phyloP scores from a whole-genome alignment of 2,113 vertebrate genomes.

The Pelodiscus sinensis region DNA sequence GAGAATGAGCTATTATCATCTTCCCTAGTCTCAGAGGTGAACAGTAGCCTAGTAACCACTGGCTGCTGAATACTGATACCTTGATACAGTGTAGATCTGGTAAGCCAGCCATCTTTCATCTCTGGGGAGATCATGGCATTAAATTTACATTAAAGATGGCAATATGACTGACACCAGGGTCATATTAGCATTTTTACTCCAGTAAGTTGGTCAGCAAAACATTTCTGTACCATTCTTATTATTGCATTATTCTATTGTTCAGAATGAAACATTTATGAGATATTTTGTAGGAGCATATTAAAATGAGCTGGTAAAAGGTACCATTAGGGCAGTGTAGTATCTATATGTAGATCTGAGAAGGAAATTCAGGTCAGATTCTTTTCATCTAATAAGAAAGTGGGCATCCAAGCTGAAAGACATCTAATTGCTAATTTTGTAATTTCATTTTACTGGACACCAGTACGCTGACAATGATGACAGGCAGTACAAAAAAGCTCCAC shows the following conservation, averaged over 20 bases:
- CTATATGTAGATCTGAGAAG: constrained; percentile 37
- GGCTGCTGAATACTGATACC: constrained; percentile 45
- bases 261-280: constrained; percentile 71
- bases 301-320: constrained; percentile 45
- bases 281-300: constrained; percentile 59
- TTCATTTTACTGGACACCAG: background rate
- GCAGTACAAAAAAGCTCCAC: background rate
- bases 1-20: constrained; percentile 19
- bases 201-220: constrained; percentile 59
- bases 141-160: constrained; percentile 65
- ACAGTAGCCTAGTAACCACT: constrained; percentile 41
- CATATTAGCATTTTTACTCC: constrained; percentile 66
- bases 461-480: background rate
- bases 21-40: constrained; percentile 20
- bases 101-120: constrained; percentile 36
- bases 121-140: constrained; percentile 53
- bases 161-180: constrained; percentile 53
- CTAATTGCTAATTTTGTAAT: background rate
- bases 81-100: constrained; percentile 25
- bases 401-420: background rate
- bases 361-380: constrained; percentile 29
- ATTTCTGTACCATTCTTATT: constrained; percentile 53
- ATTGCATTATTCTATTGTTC: constrained; percentile 52
- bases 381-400: constrained; percentile 46
- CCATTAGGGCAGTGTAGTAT: constrained; percentile 21